Conservation (phyloP, 2,113 vertebrate genomes). For the Scartelaos histophorus region DNA sequence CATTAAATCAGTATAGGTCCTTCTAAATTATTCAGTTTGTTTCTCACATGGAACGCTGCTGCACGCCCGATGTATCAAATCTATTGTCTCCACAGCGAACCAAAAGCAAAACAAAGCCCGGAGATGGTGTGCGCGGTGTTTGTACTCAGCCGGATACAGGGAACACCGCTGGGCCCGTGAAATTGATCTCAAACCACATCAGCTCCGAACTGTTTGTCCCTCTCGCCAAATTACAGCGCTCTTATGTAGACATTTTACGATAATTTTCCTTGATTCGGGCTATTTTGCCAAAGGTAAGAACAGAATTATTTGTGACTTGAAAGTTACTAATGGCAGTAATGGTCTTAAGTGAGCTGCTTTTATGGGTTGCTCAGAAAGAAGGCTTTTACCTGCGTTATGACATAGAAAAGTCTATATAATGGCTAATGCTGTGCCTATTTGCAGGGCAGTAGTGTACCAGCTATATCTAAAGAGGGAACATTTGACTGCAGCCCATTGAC, state of each 20-base stretch:
- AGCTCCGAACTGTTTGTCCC: conserved; percentile 23
- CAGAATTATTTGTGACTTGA: conserved; percentile 2
- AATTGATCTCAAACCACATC: neutral
- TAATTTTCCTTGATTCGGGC: conserved; percentile 3
- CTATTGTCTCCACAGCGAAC: conserved; percentile 3
- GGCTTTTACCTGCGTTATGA: neutral
- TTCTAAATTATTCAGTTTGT: neutral
- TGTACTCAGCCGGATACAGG: conserved; percentile 12
- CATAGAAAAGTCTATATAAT: neutral
- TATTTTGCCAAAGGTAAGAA: conserved; percentile 15
- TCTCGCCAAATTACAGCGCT: conserved; percentile 17
- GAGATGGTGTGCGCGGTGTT: neutral
- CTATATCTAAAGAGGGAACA: neutral
- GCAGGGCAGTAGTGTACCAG: neutral
- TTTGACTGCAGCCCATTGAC: neutral
- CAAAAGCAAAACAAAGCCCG: neutral
- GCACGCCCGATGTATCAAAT: conserved; percentile 1
- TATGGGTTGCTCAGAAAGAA: neutral
- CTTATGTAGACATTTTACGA: conserved; percentile 18
- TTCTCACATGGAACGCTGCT: neutral
- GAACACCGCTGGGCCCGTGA: conserved; percentile 15
- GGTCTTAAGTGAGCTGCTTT: conserved; percentile 1
- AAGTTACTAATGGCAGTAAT: neutral
- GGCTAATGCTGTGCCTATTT: neutral
- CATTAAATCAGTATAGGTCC: neutral